Conservation (phyloP, 2,888 invertebrate genomes). For the Ashinkailepas kermadecensis region DNA sequence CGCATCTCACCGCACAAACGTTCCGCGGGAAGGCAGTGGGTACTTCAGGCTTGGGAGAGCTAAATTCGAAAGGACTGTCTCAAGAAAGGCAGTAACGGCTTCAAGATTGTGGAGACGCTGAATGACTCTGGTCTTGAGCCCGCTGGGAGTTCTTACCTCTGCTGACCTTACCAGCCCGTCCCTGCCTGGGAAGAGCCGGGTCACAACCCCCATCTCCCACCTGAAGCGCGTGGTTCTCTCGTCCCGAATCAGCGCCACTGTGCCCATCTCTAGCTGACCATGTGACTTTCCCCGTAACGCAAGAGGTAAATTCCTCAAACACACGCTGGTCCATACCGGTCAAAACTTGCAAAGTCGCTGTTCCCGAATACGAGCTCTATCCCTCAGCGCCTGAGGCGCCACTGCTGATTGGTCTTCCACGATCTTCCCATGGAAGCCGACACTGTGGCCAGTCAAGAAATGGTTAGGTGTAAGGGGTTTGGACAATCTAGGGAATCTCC, state of each 20-base stretch:
- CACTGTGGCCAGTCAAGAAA: slow-evolving; percentile 12
- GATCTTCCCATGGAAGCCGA: background rate
- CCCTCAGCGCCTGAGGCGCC: background rate
- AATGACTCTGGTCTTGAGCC: background rate
- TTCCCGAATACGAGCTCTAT: background rate
- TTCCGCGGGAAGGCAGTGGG: too few relatives aligned
- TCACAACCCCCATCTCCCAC: background rate
- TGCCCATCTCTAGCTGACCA: background rate
- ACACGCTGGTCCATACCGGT: background rate
- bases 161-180: background rate
- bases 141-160: background rate
- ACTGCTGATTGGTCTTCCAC: background rate
- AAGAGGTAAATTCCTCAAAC: background rate
- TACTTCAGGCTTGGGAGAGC: too few relatives aligned
- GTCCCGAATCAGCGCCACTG: background rate
- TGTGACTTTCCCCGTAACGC: background rate
- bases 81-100: background rate
- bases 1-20: too few relatives aligned
- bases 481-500: slow-evolving; percentile 1
- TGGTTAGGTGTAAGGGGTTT: slow-evolving; percentile 24
- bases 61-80: too few relatives aligned
- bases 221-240: background rate
- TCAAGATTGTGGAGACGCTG: background rate
- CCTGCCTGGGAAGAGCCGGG: background rate
- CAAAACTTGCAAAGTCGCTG: background rate